Percentiles rank a stretch among this genome's conserved stretches.
Conservation (phyloP, 2,888 invertebrate species). For the Hemaris fuciformis region DNA sequence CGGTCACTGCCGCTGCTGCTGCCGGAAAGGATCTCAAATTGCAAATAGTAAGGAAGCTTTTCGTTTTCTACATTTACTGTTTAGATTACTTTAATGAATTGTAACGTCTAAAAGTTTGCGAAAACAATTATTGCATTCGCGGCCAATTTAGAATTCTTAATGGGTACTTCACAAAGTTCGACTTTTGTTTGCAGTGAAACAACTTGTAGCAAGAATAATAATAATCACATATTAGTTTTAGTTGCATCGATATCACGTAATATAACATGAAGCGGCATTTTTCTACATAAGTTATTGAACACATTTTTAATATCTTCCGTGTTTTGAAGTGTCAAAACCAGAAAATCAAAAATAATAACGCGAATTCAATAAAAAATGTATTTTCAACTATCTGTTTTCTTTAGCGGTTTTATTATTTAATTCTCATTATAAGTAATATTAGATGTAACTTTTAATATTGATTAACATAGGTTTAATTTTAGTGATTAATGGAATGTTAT, state of each 20-base stretch:
- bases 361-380: too few species aligned
- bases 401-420: too few species aligned
- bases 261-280: too few species aligned
- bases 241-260: background rate
- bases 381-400: too few species aligned
- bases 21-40: constrained; percentile 89
- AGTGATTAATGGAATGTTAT: too few species aligned
- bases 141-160: background rate
- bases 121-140: background rate
- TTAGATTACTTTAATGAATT: background rate
- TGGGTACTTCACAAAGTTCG: background rate
- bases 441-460: too few species aligned
- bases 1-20: constrained; percentile 74
- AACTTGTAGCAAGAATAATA: background rate
- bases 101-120: background rate
- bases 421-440: too few species aligned
- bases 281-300: too few species aligned
- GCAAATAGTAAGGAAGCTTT: constrained; percentile 83
- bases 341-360: too few species aligned
- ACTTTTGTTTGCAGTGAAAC: background rate
- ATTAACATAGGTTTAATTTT: too few species aligned
- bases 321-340: too few species aligned
- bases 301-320: too few species aligned
- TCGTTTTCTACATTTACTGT: constrained; percentile 6
- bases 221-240: background rate